Conservation (phyloP, 2,888 invertebrate genomes). For the Andrena bucephala region DNA sequence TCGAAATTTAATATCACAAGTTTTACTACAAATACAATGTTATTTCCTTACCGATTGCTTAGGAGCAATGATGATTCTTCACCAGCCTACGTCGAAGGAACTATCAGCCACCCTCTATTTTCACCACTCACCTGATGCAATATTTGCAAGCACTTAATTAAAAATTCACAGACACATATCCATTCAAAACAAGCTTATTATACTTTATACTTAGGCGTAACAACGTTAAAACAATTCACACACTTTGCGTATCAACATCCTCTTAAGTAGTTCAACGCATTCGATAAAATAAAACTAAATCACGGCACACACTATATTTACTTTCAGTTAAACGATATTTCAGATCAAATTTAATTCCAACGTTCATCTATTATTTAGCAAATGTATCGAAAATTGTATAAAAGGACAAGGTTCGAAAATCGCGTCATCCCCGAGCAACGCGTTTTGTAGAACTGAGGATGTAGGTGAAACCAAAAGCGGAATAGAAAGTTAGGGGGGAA, state of each 20-base stretch:
- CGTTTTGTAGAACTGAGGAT: slow-evolving; percentile 51
- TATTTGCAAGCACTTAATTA: background rate
- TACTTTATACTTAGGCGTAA: too few species aligned
- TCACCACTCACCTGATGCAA: background rate
- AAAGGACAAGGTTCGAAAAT: background rate
- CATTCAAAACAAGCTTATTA: background rate
- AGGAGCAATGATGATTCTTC: background rate
- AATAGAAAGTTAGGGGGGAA: slow-evolving; percentile 70
- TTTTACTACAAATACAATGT: background rate
- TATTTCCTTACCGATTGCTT: background rate
- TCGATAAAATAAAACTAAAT: background rate
- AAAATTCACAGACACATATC: background rate
- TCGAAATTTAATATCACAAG: too few species aligned
- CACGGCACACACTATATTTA: background rate
- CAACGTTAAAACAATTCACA: background rate
- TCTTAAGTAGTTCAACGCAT: background rate
- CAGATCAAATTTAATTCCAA: background rate
- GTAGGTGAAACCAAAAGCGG: slow-evolving; percentile 35
- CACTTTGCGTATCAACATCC: background rate
- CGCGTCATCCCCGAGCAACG: slow-evolving; percentile 10
- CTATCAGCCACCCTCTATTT: background rate
- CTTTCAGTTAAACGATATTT: background rate
- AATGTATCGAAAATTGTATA: background rate
- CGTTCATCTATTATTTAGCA: background rate
- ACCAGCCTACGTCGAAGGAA: background rate